These are phyloP conservation scores for Zeugodacus cucurbitae DNA, from an alignment of 1,140 invertebrate genomes.

Conservation along the genomic window DNA sequence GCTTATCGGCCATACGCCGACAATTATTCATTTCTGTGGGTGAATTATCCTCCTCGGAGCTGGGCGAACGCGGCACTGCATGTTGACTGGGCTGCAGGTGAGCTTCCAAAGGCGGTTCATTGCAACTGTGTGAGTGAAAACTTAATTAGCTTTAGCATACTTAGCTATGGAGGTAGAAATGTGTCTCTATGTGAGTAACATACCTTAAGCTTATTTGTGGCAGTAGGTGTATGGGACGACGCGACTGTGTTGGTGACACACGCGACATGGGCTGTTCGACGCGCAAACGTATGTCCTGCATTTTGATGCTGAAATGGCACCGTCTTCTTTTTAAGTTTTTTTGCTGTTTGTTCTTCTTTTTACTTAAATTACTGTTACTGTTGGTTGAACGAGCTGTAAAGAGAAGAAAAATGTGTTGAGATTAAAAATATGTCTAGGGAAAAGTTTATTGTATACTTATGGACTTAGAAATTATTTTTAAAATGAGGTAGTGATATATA, in stretches of 20 bases:
- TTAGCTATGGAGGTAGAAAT: neutral
- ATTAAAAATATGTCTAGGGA: too few relatives aligned
- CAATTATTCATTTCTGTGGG: constrained; percentile 90
- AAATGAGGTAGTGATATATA: too few relatives aligned
- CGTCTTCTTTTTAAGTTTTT: neutral
- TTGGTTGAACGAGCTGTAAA: neutral
- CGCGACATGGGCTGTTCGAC: constrained; percentile 36
- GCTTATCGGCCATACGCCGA: constrained; percentile 82
- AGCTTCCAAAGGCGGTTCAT: constrained; percentile 22
- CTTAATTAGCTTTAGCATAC: neutral
- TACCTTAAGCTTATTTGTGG: constrained; percentile 41
- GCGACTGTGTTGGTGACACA: neutral
- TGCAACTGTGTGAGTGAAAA: constrained; percentile 34
- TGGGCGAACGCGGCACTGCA: constrained; percentile 66
- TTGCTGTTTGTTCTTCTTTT: too few relatives aligned
- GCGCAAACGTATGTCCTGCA: constrained; percentile 42
- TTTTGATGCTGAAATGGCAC: neutral
- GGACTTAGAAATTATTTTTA: too few relatives aligned
- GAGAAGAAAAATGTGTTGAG: neutral
- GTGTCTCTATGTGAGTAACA: neutral
- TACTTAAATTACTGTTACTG: too few relatives aligned
- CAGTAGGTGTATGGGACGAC: constrained; percentile 31
- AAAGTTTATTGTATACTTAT: neutral
- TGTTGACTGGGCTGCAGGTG: constrained; percentile 30
- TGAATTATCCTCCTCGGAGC: constrained; percentile 87